phyloP scores from a whole-genome alignment of 1,140 invertebrate genomes.

The Agrypnia vestita region DNA sequence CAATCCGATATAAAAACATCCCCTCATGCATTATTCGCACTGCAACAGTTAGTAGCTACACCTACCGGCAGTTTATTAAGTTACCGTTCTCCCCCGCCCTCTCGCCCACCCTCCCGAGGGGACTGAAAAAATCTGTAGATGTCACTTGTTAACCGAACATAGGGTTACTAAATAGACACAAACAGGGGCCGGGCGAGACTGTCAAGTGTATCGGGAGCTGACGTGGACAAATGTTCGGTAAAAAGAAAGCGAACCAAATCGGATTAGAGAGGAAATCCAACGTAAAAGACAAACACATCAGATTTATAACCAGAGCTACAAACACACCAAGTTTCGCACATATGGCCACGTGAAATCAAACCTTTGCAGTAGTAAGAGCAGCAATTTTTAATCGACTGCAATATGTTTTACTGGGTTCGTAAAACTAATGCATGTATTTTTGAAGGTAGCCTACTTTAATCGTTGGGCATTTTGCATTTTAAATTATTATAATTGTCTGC shows the following conservation, averaged over 20 bases:
- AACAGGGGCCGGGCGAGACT: slow-evolving; percentile 39
- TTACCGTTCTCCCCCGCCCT: slow-evolving; percentile 37
- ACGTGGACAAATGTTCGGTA: slow-evolving; percentile 58
- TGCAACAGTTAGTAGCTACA: slow-evolving; percentile 52
- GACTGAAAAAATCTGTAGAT: slow-evolving; percentile 58
- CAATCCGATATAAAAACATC: slow-evolving; percentile 10
- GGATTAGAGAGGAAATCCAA: slow-evolving; percentile 53
- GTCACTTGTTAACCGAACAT: slow-evolving; percentile 59
- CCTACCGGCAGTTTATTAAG: slow-evolving; percentile 55
- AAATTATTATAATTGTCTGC: no score
- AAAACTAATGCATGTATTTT: no score
- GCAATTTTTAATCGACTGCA: no score
- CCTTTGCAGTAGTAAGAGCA: no score
- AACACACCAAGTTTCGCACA: background rate
- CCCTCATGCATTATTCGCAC: slow-evolving; percentile 56
- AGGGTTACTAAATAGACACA: slow-evolving; percentile 52
- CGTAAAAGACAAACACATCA: slow-evolving; percentile 45
- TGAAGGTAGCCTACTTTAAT: no score
- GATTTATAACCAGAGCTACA: slow-evolving; percentile 30
- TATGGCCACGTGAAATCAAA: background rate
- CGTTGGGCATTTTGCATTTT: no score
- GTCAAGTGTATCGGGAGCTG: slow-evolving; percentile 57
- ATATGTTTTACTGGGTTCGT: no score
- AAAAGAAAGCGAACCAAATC: slow-evolving; percentile 55
- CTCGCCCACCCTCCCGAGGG: slow-evolving; percentile 21